phyloP scores from a whole-genome alignment of 2,113 vertebrate genomes.

The Triplophysa dalaica region DNA sequence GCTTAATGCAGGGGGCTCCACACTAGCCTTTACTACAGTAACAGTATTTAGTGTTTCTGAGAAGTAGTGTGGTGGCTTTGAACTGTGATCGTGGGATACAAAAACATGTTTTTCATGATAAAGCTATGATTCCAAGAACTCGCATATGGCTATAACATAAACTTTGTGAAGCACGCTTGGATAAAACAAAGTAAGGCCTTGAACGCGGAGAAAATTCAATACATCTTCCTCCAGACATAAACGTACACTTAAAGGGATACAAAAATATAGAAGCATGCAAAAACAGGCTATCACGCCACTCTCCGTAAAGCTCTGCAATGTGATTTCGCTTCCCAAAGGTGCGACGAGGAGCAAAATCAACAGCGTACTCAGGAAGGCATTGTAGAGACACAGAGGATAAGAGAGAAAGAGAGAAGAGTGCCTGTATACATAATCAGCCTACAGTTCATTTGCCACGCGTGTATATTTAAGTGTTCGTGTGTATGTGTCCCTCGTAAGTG shows the following conservation, averaged over 20 bases:
- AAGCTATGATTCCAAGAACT: conserved; percentile 69
- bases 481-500: conserved; percentile 44
- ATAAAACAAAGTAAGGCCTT: conserved; percentile 77
- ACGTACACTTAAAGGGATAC: conserved; percentile 73
- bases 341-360: conserved; percentile 51
- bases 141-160: conserved; percentile 70
- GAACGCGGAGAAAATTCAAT: conserved; percentile 71
- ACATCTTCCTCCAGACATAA: conserved; percentile 72
- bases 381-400: conserved; percentile 54
- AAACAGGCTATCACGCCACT: conserved; percentile 66
- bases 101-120: conserved; percentile 40
- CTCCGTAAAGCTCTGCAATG: conserved; percentile 73
- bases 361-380: conserved; percentile 44
- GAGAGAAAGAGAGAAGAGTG: conserved; percentile 63
- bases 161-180: conserved; percentile 61
- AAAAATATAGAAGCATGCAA: conserved; percentile 69
- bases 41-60: conserved; percentile 56
- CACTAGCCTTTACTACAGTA: conserved; percentile 56
- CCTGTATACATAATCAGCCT: conserved; percentile 82
- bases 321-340: conserved; percentile 60
- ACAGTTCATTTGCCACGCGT: conserved; percentile 81
- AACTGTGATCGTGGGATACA: conserved; percentile 20
- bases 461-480: conserved; percentile 78
- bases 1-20: conserved; percentile 65
- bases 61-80: conserved; percentile 23